Conservation (phyloP, 2,113 vertebrate genomes). For the Engraulis encrasicolus region DNA sequence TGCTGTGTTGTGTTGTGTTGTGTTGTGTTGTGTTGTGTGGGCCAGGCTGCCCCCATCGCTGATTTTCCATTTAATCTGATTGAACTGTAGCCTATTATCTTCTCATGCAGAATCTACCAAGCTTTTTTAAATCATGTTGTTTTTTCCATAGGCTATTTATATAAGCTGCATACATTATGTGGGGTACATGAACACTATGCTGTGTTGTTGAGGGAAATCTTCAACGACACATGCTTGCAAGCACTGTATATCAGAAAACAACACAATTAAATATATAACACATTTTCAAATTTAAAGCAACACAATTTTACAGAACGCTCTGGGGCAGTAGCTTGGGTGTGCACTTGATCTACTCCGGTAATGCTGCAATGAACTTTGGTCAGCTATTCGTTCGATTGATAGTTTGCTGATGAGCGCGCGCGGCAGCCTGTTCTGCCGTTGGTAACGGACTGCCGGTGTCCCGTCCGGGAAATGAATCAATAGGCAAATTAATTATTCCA, state of each 20-base stretch:
- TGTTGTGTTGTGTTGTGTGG: neutral
- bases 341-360: neutral
- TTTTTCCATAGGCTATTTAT: no score
- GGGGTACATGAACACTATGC: no score
- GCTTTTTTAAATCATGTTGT: neutral
- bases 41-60: neutral
- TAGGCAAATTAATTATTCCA: neutral
- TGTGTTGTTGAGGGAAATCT: no score
- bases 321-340: neutral
- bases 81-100: no score
- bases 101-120: neutral
- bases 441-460: neutral
- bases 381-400: neutral
- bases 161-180: no score
- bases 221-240: no score
- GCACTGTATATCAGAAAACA: no score
- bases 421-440: neutral
- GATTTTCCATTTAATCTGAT: neutral
- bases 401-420: neutral
- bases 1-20: neutral
- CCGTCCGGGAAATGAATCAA: neutral
- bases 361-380: neutral
- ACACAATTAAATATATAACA: no score
- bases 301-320: neutral
- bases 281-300: no score